Conservation (phyloP, 2,888 invertebrate genomes). For the Heliconius hortense region DNA sequence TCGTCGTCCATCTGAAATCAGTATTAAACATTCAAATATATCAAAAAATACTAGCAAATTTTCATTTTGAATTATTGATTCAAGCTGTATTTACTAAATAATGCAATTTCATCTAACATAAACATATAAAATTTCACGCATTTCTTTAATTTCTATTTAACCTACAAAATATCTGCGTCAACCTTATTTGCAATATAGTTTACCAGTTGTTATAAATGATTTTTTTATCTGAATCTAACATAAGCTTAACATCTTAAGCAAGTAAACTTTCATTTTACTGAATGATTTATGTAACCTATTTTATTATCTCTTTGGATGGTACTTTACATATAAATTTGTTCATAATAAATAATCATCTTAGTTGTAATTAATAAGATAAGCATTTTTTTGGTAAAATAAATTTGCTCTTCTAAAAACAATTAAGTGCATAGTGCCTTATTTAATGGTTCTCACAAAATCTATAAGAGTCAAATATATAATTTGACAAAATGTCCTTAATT, state of each 20-base stretch:
- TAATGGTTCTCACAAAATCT: neutral
- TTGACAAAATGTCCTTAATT: neutral
- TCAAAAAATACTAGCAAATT: neutral
- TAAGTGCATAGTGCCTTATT: neutral
- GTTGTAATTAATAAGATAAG: neutral
- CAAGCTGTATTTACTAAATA: neutral
- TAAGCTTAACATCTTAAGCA: neutral
- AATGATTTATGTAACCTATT: conserved; percentile 14
- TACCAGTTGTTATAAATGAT: neutral
- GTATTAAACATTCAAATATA: neutral
- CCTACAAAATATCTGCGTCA: neutral
- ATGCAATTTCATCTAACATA: neutral
- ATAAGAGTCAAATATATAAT: neutral
- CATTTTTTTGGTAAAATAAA: neutral
- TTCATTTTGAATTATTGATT: neutral
- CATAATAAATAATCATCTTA: conserved; percentile 11
- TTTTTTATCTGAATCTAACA: neutral
- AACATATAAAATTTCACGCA: neutral
- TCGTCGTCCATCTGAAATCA: neutral
- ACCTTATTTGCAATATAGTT: neutral
- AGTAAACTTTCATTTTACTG: conserved; percentile 8
- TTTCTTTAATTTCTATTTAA: neutral
- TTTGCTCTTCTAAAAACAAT: neutral
- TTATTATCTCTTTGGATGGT: conserved; percentile 33
- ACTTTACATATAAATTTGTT: conserved; percentile 11